Evolutionary conservation across 2,888 invertebrate species (phyloP), one percentile per base, ranked within the genome.

Genomic region (Strigamia maritima): DNA sequence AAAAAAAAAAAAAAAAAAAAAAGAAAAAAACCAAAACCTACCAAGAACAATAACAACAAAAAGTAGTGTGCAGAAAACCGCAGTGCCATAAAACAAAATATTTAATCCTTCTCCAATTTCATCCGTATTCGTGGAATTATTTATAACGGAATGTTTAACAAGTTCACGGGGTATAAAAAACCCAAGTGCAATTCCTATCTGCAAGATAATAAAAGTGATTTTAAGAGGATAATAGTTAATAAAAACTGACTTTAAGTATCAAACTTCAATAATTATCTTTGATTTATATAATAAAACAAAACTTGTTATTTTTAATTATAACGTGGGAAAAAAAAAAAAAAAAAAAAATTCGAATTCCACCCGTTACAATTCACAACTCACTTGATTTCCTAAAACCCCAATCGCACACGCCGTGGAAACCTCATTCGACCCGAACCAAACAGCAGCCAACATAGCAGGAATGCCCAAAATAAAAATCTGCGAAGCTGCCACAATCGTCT

Each of bases 371-470:
- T 40, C 12, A 10, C 26, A 31, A 35, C 82, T 85, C 85, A 97
- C 97, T 92, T 98, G 98, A 88, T 98, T 98, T 24, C 98, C 98
- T 86, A 99, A 98, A 16, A 99, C 98, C 8, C 98, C 98, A 82
- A 98, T 91, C 84, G 98, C 95, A 87, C 97, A 97, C 0, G 98
- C 98, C 0, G 95, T 95, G 14, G 97, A 97, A 3, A 98, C 97
- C 88, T 98, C 95, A 84, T 94, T 92, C 0, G 95, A 93, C 0
- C 98, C 97, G 86, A 99, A 99, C 98, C 98, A 99, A 60, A 97
- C 94, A 0, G 98, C 98, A 0, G 98, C 97, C 82, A 98, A 87
- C 65, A 86, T 82, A 0, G 98, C 94, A 0, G 98, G 98, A 77
- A 98, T 91, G 81, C 95, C 95, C 76, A 98, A 89, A 80, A 98